A percentile compares a stretch with the other conserved stretches of the same genome.
Conservation (phyloP, 2,888 invertebrate genomes). For the Dynastes grantii region DNA sequence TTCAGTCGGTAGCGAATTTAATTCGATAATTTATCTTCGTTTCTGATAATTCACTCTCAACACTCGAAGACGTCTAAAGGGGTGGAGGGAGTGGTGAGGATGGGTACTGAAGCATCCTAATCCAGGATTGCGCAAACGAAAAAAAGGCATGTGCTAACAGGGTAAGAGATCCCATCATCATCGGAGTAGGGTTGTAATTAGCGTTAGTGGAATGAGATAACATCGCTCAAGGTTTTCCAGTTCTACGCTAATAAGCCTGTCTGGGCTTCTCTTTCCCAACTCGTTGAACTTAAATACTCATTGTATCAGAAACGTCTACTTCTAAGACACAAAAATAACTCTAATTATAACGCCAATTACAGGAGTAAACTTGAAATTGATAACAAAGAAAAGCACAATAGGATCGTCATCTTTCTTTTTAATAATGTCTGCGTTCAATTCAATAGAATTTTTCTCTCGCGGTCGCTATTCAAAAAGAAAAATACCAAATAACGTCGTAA, state of each 20-base stretch:
- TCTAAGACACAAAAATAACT: slow-evolving; percentile 16
- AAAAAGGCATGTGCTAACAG: not conserved
- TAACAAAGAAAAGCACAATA: slow-evolving; percentile 4
- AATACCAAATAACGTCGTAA: slow-evolving; percentile 18
- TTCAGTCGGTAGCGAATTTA: slow-evolving; percentile 17
- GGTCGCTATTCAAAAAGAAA: slow-evolving; percentile 4
- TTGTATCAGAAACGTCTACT: not conserved
- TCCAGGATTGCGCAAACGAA: not conserved
- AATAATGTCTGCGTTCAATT: not conserved
- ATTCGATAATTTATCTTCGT: slow-evolving; percentile 36
- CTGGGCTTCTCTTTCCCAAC: not conserved
- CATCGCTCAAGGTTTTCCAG: not conserved
- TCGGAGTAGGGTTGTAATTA: slow-evolving; percentile 9
- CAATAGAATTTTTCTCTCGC: not conserved
- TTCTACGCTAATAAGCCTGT: slow-evolving; percentile 4
- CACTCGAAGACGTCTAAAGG: not conserved
- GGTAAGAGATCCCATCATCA: slow-evolving; percentile 15
- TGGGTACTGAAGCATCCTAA: not conserved
- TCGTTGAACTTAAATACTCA: not conserved
- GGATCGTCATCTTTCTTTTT: not conserved
- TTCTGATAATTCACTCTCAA: slow-evolving; percentile 28
- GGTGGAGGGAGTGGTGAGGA: not conserved
- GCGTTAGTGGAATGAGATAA: not conserved
- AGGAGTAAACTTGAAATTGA: slow-evolving; percentile 5
- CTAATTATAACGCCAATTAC: slow-evolving; percentile 36